These are phyloP conservation scores for Phrynosoma platyrhinos DNA, from an alignment of 2,113 vertebrate genomes.

Conservation along the genomic window DNA sequence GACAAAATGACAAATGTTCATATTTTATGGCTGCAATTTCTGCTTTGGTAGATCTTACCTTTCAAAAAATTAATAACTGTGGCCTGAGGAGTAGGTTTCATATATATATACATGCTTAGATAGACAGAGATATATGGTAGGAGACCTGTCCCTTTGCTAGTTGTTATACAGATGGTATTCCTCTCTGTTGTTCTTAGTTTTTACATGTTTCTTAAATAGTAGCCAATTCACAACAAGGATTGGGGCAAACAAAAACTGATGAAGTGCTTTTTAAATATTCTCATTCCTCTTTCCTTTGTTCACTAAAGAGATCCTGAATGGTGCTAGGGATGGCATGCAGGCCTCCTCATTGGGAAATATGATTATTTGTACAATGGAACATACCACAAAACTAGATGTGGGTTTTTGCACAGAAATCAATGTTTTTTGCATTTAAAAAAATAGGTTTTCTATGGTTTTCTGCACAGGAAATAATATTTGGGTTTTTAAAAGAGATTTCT, in stretches of 20 bases:
- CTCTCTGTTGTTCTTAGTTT: background rate
- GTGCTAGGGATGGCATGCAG: background rate
- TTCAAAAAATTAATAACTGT: constrained; percentile 31
- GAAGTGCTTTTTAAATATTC: background rate
- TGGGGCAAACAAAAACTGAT: background rate
- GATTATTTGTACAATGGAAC: too few relatives aligned
- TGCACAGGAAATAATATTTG: too few relatives aligned
- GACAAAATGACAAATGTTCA: constrained; percentile 59
- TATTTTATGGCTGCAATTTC: constrained; percentile 56
- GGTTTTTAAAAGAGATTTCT: too few relatives aligned
- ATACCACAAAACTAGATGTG: too few relatives aligned
- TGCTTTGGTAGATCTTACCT: constrained; percentile 50
- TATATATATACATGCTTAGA: background rate
- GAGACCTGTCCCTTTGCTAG: background rate
- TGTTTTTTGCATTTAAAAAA: too few relatives aligned
- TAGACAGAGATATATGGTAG: background rate
- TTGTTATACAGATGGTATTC: background rate
- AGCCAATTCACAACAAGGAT: background rate
- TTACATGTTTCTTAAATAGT: background rate
- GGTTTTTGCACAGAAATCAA: too few relatives aligned
- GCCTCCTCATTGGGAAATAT: too few relatives aligned
- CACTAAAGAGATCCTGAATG: background rate
- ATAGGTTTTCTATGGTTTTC: too few relatives aligned
- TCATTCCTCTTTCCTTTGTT: background rate
- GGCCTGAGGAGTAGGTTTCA: constrained; percentile 25